Evolutionary conservation across 2,113 vertebrate genomes (phyloP).

Genomic region (Aegithalos caudatus): DNA sequence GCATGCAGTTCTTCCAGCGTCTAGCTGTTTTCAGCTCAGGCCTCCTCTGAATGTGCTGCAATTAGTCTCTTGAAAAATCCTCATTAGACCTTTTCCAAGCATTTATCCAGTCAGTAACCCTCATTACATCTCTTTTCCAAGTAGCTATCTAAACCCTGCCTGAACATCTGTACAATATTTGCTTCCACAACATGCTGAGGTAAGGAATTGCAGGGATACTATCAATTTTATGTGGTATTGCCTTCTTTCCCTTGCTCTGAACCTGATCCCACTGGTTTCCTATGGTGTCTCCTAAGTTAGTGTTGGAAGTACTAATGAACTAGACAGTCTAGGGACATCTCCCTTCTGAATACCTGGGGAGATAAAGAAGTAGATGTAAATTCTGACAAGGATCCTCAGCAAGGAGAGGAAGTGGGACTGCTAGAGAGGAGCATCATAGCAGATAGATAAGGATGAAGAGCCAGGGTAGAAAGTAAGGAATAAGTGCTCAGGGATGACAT

Average conservation of each 20-base stretch:
- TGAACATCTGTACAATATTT: neutral
- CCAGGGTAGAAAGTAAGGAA: neutral
- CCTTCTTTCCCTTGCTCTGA: neutral
- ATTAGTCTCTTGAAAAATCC: neutral
- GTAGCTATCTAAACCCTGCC: neutral
- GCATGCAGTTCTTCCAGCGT: neutral
- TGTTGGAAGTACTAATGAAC: neutral
- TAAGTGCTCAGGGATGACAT: neutral
- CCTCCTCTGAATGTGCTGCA: neutral
- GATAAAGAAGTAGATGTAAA: neutral
- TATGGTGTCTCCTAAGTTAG: neutral
- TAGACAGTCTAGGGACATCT: neutral
- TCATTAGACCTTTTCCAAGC: neutral
- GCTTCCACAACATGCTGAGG: neutral
- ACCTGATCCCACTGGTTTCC: neutral
- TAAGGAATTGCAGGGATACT: neutral
- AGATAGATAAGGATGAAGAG: neutral
- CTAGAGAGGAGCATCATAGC: neutral
- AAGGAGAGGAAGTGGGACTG: neutral
- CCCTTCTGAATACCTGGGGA: neutral
- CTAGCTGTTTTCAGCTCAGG: neutral
- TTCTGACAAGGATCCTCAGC: neutral
- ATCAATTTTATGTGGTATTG: neutral
- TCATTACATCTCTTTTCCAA: neutral
- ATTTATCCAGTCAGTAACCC: neutral